Evolutionary conservation across 2,797 vertebrate species (phyloP).

Genomic region (Lacerta viridis): DNA sequence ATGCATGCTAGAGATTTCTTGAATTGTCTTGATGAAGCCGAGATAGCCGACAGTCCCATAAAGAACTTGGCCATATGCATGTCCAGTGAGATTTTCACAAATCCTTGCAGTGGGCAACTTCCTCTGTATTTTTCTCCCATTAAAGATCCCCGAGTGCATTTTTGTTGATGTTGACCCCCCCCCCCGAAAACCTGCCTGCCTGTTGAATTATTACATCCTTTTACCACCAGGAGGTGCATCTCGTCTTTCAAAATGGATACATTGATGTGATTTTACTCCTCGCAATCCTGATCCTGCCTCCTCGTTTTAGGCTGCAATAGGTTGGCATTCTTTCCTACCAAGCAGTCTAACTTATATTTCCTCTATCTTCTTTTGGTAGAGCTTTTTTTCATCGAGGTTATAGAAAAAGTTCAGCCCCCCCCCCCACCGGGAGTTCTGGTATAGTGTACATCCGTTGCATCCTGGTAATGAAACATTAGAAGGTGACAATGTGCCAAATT

Average conservation of each 20-base stretch:
- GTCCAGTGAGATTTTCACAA: neutral
- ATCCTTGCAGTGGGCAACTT: neutral
- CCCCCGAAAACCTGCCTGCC: neutral
- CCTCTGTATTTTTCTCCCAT: neutral
- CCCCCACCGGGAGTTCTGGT: neutral
- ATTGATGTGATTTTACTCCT: neutral
- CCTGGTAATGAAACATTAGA: neutral
- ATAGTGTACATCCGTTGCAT: neutral
- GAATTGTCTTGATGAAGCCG: neutral
- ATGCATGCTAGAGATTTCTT: neutral
- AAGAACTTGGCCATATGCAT: neutral
- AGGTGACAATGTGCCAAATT: neutral
- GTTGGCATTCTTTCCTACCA: neutral
- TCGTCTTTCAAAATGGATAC: neutral
- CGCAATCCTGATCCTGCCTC: neutral
- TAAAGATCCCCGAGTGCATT: neutral
- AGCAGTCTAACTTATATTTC: neutral
- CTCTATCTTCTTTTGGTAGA: neutral
- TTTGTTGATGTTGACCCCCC: neutral
- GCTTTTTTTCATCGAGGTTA: neutral
- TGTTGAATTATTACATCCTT: neutral
- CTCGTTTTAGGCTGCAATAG: neutral
- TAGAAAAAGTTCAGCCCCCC: too few relatives aligned
- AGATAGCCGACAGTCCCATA: neutral
- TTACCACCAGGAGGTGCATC: neutral